Percentiles rank a stretch among this genome's conserved stretches.
phyloP scores from a whole-genome alignment of 2,113 vertebrate genomes.

The Gadus macrocephalus region DNA sequence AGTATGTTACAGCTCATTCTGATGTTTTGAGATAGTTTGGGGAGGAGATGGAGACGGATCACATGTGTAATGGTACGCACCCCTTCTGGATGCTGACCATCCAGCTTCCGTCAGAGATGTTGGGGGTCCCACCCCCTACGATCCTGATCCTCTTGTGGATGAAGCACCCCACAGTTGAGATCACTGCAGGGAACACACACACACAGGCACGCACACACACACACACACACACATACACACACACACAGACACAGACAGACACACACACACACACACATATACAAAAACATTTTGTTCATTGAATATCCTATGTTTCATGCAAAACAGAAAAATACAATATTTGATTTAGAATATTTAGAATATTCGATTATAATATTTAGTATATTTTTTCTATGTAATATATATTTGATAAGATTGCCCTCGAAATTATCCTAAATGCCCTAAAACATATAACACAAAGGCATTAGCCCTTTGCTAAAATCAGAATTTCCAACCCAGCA shows the following conservation, averaged over 20 bases:
- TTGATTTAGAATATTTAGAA: too few species aligned
- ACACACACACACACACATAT: constrained; percentile 6
- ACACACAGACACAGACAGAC: neutral
- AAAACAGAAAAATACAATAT: too few species aligned
- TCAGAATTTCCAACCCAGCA: too few species aligned
- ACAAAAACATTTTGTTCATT: neutral
- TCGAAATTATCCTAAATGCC: too few species aligned
- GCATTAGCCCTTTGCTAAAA: too few species aligned
- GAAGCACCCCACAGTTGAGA: constrained; percentile 60
- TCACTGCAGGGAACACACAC: constrained; percentile 48
- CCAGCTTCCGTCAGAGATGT: constrained; percentile 87
- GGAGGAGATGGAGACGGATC: neutral
- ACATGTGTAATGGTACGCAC: constrained; percentile 61
- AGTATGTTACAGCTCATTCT: too few species aligned
- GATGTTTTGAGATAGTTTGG: too few species aligned
- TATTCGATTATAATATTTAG: too few species aligned
- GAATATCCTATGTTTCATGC: too few species aligned
- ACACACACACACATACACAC: constrained; percentile 5
- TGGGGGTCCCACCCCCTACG: constrained; percentile 86
- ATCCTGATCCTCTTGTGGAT: constrained; percentile 78
- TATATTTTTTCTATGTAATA: too few species aligned
- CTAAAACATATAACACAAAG: too few species aligned
- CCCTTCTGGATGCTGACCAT: constrained; percentile 97
- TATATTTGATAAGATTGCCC: too few species aligned
- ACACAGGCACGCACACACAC: constrained; percentile 10